These are phyloP conservation scores for Euschistus heros DNA, from an alignment of 1,140 invertebrate genomes.

Conservation along the genomic window DNA sequence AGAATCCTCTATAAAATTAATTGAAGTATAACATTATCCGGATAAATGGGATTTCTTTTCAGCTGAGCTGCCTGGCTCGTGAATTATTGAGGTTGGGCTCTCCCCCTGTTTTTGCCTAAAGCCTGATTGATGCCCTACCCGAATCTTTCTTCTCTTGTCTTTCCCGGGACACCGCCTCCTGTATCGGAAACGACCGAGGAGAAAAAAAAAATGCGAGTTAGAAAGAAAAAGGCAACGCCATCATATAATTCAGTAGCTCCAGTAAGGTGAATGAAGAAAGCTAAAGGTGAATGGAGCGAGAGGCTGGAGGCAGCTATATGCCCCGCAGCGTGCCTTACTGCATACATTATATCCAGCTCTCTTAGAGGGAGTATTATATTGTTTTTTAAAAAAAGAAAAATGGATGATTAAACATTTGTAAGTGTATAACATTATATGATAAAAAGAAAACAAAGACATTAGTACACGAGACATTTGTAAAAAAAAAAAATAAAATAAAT, in stretches of 20 bases:
- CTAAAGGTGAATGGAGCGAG: not conserved
- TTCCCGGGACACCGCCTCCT: not conserved
- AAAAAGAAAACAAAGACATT: too few relatives aligned
- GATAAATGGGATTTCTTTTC: not conserved
- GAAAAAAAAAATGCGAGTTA: not conserved
- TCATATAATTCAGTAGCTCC: not conserved
- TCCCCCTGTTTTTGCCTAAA: not conserved
- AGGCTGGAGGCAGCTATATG: too few relatives aligned
- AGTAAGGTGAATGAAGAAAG: not conserved
- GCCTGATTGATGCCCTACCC: conserved; percentile 7
- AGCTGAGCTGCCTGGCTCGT: not conserved
- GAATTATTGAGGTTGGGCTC: conserved; percentile 7
- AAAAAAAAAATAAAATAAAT: too few relatives aligned
- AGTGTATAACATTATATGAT: too few relatives aligned
- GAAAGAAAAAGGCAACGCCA: not conserved
- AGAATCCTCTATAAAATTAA: conserved; percentile 11
- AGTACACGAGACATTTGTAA: too few relatives aligned
- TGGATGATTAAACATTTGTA: too few relatives aligned
- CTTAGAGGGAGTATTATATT: too few relatives aligned
- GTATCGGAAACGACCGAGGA: too few relatives aligned
- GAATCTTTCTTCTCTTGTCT: conserved; percentile 5
- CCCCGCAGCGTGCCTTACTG: too few relatives aligned
- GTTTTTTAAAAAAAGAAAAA: too few relatives aligned
- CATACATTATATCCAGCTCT: too few relatives aligned
- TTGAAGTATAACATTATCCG: conserved; percentile 11